A percentile compares a stretch with the other conserved stretches of the same genome.
phyloP scores from a whole-genome alignment of 2,888 invertebrate species.

The Calameuta filiformis region DNA sequence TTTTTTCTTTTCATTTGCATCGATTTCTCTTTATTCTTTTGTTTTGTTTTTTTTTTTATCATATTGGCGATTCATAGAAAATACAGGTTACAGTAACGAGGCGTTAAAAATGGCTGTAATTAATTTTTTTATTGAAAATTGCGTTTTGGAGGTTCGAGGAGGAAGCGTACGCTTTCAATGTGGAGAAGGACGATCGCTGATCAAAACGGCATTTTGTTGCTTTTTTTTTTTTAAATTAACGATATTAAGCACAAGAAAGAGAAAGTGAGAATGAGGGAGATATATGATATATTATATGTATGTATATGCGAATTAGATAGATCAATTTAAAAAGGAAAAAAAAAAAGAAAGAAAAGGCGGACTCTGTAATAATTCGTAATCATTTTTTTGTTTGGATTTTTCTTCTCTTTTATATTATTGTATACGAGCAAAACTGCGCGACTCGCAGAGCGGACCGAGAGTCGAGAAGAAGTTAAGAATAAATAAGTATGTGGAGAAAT shows the following conservation, averaged over 20 bases:
- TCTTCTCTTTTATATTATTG: slow-evolving; percentile 15
- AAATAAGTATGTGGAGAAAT: not conserved
- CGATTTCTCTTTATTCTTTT: too few species aligned
- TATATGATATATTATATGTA: not conserved
- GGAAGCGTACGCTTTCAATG: not conserved
- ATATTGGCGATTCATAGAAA: not conserved
- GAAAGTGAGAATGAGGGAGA: not conserved
- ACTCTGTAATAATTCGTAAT: not conserved
- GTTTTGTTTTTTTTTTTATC: not conserved
- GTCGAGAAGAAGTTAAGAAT: not conserved
- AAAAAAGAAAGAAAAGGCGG: not conserved
- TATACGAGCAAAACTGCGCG: slow-evolving; percentile 14
- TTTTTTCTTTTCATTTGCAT: not conserved
- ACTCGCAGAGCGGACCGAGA: not conserved
- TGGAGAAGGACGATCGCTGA: not conserved
- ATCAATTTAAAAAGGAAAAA: not conserved
- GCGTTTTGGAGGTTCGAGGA: not conserved
- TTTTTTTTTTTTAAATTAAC: not conserved
- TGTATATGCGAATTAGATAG: not conserved
- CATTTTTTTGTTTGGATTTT: slow-evolving; percentile 15
- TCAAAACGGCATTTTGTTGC: not conserved
- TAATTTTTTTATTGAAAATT: not conserved
- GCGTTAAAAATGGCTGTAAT: not conserved
- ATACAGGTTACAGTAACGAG: not conserved
- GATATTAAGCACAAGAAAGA: not conserved